Evolutionary conservation across 2,888 invertebrate species (phyloP).

Genomic region (Cantharis rufa): DNA sequence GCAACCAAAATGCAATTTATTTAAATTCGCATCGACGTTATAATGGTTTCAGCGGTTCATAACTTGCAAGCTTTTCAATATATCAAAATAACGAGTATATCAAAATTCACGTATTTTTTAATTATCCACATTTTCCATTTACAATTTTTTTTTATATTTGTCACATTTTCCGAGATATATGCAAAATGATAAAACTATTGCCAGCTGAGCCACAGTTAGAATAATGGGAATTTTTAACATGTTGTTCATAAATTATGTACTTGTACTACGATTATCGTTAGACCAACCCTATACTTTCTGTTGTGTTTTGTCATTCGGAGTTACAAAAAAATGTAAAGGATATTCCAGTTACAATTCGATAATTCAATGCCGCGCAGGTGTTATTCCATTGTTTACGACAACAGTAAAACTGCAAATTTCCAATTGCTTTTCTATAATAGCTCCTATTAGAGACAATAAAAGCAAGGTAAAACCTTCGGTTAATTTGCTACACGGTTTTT

Average conservation of each 20-base stretch:
- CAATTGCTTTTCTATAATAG: slow-evolving; percentile 29
- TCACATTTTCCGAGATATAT: not conserved
- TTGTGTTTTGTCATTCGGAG: not conserved
- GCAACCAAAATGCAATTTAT: not conserved
- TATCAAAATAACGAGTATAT: not conserved
- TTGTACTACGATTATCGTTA: too few species aligned
- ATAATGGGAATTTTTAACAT: not conserved
- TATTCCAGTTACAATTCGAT: slow-evolving; percentile 5
- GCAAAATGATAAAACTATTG: not conserved
- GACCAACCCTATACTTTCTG: not conserved
- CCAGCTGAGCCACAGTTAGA: not conserved
- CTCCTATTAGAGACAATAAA: slow-evolving; percentile 33
- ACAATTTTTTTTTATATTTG: not conserved
- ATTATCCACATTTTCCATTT: not conserved
- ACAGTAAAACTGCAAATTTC: slow-evolving; percentile 35
- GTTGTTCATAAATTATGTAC: not conserved
- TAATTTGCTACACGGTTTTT: slow-evolving; percentile 17
- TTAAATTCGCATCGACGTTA: not conserved
- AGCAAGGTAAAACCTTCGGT: slow-evolving; percentile 25
- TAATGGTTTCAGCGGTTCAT: not conserved
- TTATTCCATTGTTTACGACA: slow-evolving; percentile 38
- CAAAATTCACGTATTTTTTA: not conserved
- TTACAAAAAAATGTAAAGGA: not conserved
- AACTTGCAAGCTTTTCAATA: not conserved
- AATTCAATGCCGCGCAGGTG: slow-evolving; percentile 37